Evolutionary conservation across 1,140 invertebrate species (phyloP).

Genomic region (Eueides isabella): DNA sequence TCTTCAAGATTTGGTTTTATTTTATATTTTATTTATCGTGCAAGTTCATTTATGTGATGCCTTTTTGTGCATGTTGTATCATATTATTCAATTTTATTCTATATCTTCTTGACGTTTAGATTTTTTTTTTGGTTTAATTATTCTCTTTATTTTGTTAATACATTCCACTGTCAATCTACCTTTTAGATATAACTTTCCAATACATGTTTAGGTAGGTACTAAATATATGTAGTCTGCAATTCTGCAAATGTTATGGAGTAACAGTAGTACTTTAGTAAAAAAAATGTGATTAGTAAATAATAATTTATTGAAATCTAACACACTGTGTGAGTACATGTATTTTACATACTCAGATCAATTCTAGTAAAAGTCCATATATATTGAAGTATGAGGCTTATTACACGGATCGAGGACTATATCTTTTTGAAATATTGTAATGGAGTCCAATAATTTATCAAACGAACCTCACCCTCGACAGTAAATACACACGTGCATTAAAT

Average conservation of each 20-base stretch:
- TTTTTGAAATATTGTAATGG: conserved; percentile 34
- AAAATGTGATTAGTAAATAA: too few relatives aligned
- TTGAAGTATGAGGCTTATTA: conserved; percentile 27
- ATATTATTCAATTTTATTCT: conserved; percentile 5
- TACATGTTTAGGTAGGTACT: not conserved
- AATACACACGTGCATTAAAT: conserved; percentile 27
- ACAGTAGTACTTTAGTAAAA: too few relatives aligned
- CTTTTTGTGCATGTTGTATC: conserved; percentile 25
- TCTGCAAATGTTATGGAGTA: too few relatives aligned
- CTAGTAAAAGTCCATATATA: not conserved
- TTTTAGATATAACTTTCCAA: not conserved
- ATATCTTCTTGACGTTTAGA: not conserved
- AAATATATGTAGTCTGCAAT: not conserved
- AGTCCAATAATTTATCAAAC: conserved; percentile 24
- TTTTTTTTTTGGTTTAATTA: not conserved
- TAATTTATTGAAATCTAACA: not conserved
- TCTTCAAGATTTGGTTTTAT: conserved; percentile 39
- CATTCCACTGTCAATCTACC: not conserved
- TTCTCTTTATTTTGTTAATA: not conserved
- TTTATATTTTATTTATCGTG: conserved; percentile 37
- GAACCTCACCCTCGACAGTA: conserved; percentile 8
- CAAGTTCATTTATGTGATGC: conserved; percentile 41
- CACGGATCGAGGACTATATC: conserved; percentile 28
- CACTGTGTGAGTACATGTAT: not conserved
- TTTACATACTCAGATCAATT: not conserved